phyloP scores from a whole-genome alignment of 2,888 invertebrate species.

The Esperia sulphurella region DNA sequence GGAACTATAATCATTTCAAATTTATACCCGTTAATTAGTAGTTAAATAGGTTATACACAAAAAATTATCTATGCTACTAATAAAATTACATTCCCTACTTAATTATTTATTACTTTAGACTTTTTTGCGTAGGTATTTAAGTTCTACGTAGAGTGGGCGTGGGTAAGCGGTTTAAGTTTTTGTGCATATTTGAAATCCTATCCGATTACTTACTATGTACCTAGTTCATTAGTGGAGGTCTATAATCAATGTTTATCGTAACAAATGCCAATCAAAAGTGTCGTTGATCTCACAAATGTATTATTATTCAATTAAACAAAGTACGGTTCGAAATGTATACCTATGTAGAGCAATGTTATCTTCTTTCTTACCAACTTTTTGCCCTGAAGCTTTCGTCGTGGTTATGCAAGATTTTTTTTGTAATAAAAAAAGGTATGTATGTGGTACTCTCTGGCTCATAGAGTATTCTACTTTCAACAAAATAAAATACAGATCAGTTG shows the following conservation, averaged over 20 bases:
- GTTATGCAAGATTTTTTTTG: too few species aligned
- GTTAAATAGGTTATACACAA: slow-evolving; percentile 8
- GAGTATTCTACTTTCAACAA: too few species aligned
- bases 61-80: neutral
- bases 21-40: slow-evolving; percentile 19
- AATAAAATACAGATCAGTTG: too few species aligned
- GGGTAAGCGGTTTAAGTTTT: neutral
- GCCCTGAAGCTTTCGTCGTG: too few species aligned
- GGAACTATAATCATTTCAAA: slow-evolving; percentile 9
- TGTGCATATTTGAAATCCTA: neutral
- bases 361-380: too few species aligned
- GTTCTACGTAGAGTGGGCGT: neutral
- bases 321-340: too few species aligned
- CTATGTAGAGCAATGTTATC: too few species aligned
- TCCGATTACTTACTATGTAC: too few species aligned
- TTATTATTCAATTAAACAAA: slow-evolving; percentile 13
- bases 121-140: neutral
- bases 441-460: too few species aligned
- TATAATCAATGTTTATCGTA: slow-evolving; percentile 35
- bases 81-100: slow-evolving; percentile 1
- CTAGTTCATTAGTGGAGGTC: slow-evolving; percentile 37
- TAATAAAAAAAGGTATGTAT: too few species aligned
- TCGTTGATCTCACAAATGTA: slow-evolving; percentile 34
- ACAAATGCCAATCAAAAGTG: slow-evolving; percentile 44
- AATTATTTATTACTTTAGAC: neutral